Base-by-base conservation (phyloP, 2,888 invertebrate genomes). In the Cephus runcator region DNA sequence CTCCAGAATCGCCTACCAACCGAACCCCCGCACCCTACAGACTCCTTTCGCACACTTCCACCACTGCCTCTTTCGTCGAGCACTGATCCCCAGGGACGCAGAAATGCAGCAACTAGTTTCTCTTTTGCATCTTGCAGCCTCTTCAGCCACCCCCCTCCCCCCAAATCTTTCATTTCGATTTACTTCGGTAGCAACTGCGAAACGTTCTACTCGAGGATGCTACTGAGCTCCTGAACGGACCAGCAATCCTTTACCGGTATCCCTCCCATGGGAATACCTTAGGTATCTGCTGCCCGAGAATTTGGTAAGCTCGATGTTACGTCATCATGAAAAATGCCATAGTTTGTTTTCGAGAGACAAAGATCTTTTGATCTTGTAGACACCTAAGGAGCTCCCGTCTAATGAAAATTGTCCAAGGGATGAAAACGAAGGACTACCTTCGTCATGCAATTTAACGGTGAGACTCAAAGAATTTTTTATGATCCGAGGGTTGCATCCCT, bases 91-190 rank as follows among this genome's bases (percentile, higher is more conserved):
- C 77, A 35, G 83, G 83, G 82, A 85, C 80, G 76, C 82, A 79
- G 82, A 82, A 79, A 87, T 82, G 84, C 84, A 85, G 85, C 87
- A 85, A 86, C 82, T 78, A 78, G 80, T 86, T 82, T 81, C 77
- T 73, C 83, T 82, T 84, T 83, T 82, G 81, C 56, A 56, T 85
- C 85, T 85, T 85, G 73, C 78, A 71, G 76, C 30, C 73, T 75
- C 73, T 75, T 81, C 40, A 76, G 75, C 77, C 73, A 76, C 35
- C 3, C 12, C 35, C 3, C 12, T 0, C 35, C 12, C 3, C 69
- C 56, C 36, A 78, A 79, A 84, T 84, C 85, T 82, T 85, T 81
- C 56, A 9, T 56, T 9, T 23, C 56, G 56, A 56, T 9, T 56
- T 56, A 56, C 56, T 9, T 56, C 23, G 56, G 56, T 0, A 23